phyloP scores from a whole-genome alignment of 2,113 vertebrate species.

The Tauraco erythrolophus region DNA sequence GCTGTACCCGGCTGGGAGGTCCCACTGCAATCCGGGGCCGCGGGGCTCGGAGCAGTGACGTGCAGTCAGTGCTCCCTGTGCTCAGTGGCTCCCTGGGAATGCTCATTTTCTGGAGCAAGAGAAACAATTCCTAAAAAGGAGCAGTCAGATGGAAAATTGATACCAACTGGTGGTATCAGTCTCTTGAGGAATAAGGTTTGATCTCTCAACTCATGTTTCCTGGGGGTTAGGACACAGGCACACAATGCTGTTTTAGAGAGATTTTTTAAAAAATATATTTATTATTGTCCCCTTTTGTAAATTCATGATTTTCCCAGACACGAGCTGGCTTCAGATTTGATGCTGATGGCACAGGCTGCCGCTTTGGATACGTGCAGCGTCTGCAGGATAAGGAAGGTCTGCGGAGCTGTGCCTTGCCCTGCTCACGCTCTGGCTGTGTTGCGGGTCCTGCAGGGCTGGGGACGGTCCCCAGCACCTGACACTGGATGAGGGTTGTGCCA shows the following conservation, averaged over 20 bases:
- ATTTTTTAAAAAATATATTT: background rate
- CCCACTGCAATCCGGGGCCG: rapidly evolving
- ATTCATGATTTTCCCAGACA: background rate
- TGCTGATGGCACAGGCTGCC: background rate
- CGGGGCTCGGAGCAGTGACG: rapidly evolving
- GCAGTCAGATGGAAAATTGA: constrained; percentile 24
- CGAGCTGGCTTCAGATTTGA: rapidly evolving
- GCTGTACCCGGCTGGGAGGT: rapidly evolving
- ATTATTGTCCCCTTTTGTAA: background rate
- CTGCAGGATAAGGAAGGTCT: background rate
- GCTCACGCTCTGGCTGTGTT: background rate
- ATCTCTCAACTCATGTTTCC: background rate
- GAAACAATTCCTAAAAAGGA: constrained; percentile 58
- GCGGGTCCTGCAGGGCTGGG: background rate
- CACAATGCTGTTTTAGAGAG: background rate
- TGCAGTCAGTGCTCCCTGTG: background rate
- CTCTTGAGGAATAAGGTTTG: background rate
- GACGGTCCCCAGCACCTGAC: background rate
- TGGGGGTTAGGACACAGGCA: background rate
- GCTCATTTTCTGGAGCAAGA: background rate
- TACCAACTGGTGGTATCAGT: constrained; percentile 17
- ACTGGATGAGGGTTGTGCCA: background rate
- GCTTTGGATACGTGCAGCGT: rapidly evolving
- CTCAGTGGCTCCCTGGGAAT: background rate
- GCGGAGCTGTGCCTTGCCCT: background rate